Evolutionary conservation across 2,888 invertebrate genomes (phyloP).

Genomic region (Ectemnius continuus): DNA sequence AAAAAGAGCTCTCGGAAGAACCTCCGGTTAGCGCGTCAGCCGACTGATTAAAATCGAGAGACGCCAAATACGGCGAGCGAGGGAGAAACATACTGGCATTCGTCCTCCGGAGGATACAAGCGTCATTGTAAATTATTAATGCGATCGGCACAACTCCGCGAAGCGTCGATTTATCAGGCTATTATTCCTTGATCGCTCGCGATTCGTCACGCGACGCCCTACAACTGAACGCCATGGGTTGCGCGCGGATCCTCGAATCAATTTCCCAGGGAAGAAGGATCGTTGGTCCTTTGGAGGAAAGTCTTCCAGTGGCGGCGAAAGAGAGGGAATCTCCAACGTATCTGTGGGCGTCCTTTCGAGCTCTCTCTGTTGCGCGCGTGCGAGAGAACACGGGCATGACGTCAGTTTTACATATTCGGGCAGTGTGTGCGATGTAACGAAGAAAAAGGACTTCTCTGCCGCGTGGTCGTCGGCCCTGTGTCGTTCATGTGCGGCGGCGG

Average conservation of each 20-base stretch:
- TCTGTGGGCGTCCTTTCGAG: constrained; percentile 73
- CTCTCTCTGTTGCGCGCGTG: constrained; percentile 33
- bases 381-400: constrained; percentile 67
- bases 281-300: not conserved
- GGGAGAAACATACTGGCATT: constrained; percentile 1
- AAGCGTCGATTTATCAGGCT: no score
- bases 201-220: no score
- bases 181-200: no score
- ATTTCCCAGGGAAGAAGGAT: no score
- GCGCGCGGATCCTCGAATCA: no score
- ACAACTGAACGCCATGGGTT: no score
- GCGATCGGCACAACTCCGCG: constrained; percentile 2
- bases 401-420: constrained; percentile 77
- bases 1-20: not conserved
- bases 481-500: no score
- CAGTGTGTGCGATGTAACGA: constrained; percentile 70
- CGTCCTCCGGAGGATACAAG: not conserved
- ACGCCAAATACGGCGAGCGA: constrained; percentile 27
- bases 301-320: constrained; percentile 11
- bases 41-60: constrained; percentile 26
- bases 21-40: constrained; percentile 3
- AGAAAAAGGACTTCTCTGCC: constrained; percentile 65
- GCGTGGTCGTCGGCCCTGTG: no score
- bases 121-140: constrained; percentile 23
- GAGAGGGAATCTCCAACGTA: constrained; percentile 40